A percentile compares a stretch with the other conserved stretches of the same genome.
Conservation (phyloP, 2,888 invertebrate genomes). For the Xestoiulus laeticollis region DNA sequence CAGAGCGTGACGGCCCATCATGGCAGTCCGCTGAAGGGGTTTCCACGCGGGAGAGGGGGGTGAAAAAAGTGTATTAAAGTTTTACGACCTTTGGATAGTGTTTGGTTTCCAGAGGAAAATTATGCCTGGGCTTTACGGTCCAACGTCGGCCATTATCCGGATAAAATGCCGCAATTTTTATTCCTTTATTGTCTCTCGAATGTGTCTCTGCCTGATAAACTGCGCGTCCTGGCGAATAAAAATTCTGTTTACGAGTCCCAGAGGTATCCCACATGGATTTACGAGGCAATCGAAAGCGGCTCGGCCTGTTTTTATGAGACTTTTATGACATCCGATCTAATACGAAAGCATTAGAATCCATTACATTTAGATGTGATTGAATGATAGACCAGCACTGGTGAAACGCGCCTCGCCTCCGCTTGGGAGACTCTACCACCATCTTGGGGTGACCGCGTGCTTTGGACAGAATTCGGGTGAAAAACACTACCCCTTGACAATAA, state of each 20-base stretch:
- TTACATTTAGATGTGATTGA: slow-evolving; percentile 53
- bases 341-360: slow-evolving; percentile 54
- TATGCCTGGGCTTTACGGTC: slow-evolving; percentile 45
- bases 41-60: background rate
- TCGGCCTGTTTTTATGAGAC: slow-evolving; percentile 50
- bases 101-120: slow-evolving; percentile 47
- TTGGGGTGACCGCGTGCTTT: background rate
- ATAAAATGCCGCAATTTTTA: slow-evolving; percentile 47
- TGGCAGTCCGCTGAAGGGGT: background rate
- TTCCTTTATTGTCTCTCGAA: slow-evolving; percentile 47
- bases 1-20: background rate
- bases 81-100: slow-evolving; percentile 47
- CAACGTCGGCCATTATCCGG: slow-evolving; percentile 45
- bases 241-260: slow-evolving; percentile 50
- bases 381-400: slow-evolving; percentile 28
- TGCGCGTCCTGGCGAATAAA: slow-evolving; percentile 47
- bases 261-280: slow-evolving; percentile 49
- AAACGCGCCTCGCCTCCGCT: background rate
- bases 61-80: slow-evolving; percentile 43
- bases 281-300: slow-evolving; percentile 50
- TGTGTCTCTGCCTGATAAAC: slow-evolving; percentile 47
- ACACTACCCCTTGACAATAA: too few relatives aligned
- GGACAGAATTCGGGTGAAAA: too few relatives aligned
- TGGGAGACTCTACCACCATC: background rate
- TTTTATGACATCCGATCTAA: slow-evolving; percentile 53